Base-by-base conservation (phyloP, 1,140 invertebrate genomes). In the Apis florea region DNA sequence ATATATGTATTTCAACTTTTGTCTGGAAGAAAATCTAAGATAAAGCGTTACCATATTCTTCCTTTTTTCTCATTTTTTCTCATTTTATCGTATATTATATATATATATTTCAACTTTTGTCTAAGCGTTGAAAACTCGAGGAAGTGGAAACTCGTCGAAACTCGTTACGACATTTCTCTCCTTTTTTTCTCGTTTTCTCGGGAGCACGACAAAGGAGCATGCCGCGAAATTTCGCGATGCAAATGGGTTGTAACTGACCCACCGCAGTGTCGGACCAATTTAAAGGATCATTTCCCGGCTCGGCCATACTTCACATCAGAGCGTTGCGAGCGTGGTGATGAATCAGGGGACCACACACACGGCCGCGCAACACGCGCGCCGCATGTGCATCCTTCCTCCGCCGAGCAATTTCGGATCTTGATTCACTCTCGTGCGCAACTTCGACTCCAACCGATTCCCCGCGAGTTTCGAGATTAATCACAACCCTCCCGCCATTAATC, bases 171-270 rank as follows among this genome's bases (percentile, higher is more conserved):
- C 31, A 0, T 40, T 40, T 40, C 31, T 40, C 31, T 40, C 31
- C 3, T 63, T 15, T 10, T 2, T 53, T 15, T 15, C 31, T 1
- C 15, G 59, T 9, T 53, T 61, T 47, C 21, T 79, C 58, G 67
- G 31, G 26, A 17, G 0, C n/a, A 49, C 4, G 6, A 17, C 40
- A 10, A 40, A 12, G 54, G n/a, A 71, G 77, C 77, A 82, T 86
- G 71, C 75, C 85, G 80, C 86, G 79, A 83, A 61, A 85, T 83
- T 83, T 85, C 78, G 78, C 81, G 86, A 88, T 85, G 86, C 79
- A 88, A 88, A 88, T 88, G 87, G 75, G 71, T 88, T 79, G 87
- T 88, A 88, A 88, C 86, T 88, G 87, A 88, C 87, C 87, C 87
- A 88, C 87, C 87, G 87, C 87, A 88, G 87, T 88, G 87, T 87